Percentiles rank a stretch among this genome's conserved stretches.
Conservation (phyloP, 2,113 vertebrate genomes). For the Dasyornis broadbenti region DNA sequence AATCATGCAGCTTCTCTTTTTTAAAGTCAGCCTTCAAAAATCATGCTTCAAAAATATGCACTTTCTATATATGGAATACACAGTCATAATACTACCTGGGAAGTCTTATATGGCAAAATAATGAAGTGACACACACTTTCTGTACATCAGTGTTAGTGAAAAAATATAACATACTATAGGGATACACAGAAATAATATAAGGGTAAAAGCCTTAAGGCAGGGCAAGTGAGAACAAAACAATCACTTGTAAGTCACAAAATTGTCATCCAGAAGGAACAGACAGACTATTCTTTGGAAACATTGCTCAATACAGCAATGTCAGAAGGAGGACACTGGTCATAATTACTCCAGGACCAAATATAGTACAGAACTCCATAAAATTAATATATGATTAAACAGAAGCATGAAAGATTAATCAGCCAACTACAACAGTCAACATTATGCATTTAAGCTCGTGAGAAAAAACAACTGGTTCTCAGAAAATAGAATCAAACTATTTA, state of each 20-base stretch:
- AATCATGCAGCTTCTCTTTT: not conserved
- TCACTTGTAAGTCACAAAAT: not conserved
- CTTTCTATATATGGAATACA: not conserved
- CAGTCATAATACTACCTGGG: not conserved
- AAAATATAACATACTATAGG: not conserved
- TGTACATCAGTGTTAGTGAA: not conserved
- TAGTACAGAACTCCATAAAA: not conserved
- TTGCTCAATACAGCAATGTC: not conserved
- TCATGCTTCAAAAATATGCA: not conserved
- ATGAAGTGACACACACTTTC: not conserved
- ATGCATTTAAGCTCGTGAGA: not conserved
- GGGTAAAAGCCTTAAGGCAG: not conserved
- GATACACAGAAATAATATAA: not conserved
- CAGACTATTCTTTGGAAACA: not conserved
- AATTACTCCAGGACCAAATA: not conserved
- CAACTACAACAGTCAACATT: not conserved
- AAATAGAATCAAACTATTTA: not conserved
- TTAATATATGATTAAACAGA: not conserved
- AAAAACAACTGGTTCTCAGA: not conserved
- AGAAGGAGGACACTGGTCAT: not conserved
- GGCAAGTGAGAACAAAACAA: not conserved
- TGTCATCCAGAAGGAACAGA: not conserved
- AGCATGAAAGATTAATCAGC: not conserved
- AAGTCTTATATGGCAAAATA: not conserved
- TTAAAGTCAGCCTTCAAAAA: not conserved